Base-by-base conservation (phyloP, 2,113 vertebrate species). In the Brachypodius melanocephalos region DNA sequence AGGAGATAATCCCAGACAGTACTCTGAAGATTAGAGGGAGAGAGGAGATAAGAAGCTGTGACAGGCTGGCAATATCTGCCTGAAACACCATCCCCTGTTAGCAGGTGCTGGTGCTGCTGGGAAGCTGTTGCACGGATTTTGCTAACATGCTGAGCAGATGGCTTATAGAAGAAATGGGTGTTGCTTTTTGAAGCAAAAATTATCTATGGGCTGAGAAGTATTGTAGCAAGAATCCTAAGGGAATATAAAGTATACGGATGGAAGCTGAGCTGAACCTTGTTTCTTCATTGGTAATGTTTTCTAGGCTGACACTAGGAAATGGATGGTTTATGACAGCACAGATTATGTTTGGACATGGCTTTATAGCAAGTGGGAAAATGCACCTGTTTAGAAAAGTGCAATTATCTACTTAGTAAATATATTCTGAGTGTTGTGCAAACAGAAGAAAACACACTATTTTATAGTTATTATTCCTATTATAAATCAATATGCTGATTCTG, bases 1-100 rank as follows among this genome's bases (percentile, higher is more conserved):
- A 86, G 55, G 77, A 93, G 93, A 93, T 93, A 95, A 95, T 93
- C 93, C 74, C 51, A 85, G 85, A 40, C 55, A 84, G 79, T 42
- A 24, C 65, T 75, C 68, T 84, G 68, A 96, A 96, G 95, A 96
- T 95, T 83, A 94, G 78, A 92, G 57, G 40, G 36, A 73, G 26
- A 43, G 55, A 54, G 86, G 65, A 90, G 85, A 88, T 93, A 91
- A 94, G 94, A 84, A 94, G 75, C 93, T 93, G 87, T 67, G 51
- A 79, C 67, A 74, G 75, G 51, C 94, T 89, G 87, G 81, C 78
- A 91, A 73, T 58, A 51, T 93, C 62, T 85, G 84, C 85, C 49
- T 91, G 94, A 91, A 91, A 94, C 51, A 43, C 82, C 82, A 80
- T 69, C 57, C 59, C 28, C 78, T 89, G 29, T 83, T 77, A 96